A percentile compares a stretch with the other conserved stretches of the same genome.
Evolutionary conservation across 2,113 vertebrate species (phyloP).

Genomic region (Dascyllus trimaculatus): DNA sequence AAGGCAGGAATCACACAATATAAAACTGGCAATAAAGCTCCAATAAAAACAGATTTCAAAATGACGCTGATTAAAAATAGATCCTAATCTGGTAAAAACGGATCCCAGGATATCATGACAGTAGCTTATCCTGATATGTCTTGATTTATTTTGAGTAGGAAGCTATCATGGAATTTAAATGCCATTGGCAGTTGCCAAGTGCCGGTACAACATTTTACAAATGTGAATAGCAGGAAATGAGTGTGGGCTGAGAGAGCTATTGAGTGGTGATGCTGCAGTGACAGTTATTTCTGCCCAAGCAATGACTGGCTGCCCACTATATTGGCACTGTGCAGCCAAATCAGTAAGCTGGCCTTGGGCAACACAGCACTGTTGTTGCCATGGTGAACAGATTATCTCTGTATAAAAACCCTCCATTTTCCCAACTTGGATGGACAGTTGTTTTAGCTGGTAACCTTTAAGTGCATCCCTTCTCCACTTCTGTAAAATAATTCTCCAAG

Average conservation of each 20-base stretch:
- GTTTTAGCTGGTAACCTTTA: constrained; percentile 54
- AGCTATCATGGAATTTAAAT: constrained; percentile 55
- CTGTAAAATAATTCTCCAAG: neutral
- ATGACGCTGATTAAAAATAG: constrained; percentile 15
- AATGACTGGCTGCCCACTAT: constrained; percentile 65
- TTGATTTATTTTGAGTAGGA: constrained; percentile 55
- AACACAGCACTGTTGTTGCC: constrained; percentile 63
- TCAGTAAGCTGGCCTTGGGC: constrained; percentile 61
- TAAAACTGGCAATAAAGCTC: neutral
- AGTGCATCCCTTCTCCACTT: constrained; percentile 19
- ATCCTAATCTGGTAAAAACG: constrained; percentile 33
- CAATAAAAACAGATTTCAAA: constrained; percentile 28
- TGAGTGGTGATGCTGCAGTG: constrained; percentile 59
- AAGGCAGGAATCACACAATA: constrained; percentile 18
- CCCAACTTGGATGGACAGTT: constrained; percentile 43
- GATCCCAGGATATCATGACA: constrained; percentile 4
- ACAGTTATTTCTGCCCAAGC: constrained; percentile 63
- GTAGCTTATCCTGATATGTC: constrained; percentile 52
- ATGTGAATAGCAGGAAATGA: constrained; percentile 65
- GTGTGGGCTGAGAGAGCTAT: constrained; percentile 54
- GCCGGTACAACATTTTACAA: constrained; percentile 49
- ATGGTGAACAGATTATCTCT: constrained; percentile 71
- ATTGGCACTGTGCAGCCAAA: constrained; percentile 54
- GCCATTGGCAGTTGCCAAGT: constrained; percentile 59
- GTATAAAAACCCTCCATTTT: constrained; percentile 36